Percentiles rank a stretch among this genome's conserved stretches.
These are phyloP conservation scores for Coreoperca whiteheadi DNA, from an alignment of 2,113 vertebrate species.

Conservation along the genomic window DNA sequence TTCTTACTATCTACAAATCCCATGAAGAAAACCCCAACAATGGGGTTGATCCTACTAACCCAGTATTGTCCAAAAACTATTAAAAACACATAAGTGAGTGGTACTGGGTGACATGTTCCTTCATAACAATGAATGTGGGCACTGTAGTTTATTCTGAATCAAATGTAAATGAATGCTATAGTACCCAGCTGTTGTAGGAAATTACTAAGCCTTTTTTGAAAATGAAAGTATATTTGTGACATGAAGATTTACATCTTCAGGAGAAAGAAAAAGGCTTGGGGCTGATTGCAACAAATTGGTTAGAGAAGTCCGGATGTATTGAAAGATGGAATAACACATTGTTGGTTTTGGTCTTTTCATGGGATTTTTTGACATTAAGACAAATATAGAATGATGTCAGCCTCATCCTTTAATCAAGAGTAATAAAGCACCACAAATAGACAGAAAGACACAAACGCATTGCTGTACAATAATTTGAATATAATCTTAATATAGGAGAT, in stretches of 20 bases:
- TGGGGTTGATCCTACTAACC: neutral
- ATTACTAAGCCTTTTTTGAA: neutral
- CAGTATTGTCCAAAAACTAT: neutral
- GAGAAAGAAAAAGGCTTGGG: neutral
- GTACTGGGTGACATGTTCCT: neutral
- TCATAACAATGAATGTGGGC: neutral
- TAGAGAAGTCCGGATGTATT: neutral
- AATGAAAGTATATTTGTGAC: neutral
- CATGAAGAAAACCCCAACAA: neutral
- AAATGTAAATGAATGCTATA: too few relatives aligned
- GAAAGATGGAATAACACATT: neutral
- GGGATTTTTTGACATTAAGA: neutral
- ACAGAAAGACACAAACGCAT: neutral
- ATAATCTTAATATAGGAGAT: neutral
- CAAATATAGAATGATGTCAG: neutral
- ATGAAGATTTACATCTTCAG: neutral
- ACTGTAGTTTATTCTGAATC: neutral
- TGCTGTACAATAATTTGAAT: neutral
- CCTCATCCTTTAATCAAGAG: neutral
- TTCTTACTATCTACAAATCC: neutral
- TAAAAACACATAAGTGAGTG: neutral
- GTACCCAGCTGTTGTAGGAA: neutral
- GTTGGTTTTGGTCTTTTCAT: slow-evolving; percentile 3
- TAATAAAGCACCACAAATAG: neutral
- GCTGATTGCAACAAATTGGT: neutral